Evolutionary conservation across 2,888 invertebrate species (phyloP), one percentile per base, ranked within the genome.

Genomic region (Magallana nippona): DNA sequence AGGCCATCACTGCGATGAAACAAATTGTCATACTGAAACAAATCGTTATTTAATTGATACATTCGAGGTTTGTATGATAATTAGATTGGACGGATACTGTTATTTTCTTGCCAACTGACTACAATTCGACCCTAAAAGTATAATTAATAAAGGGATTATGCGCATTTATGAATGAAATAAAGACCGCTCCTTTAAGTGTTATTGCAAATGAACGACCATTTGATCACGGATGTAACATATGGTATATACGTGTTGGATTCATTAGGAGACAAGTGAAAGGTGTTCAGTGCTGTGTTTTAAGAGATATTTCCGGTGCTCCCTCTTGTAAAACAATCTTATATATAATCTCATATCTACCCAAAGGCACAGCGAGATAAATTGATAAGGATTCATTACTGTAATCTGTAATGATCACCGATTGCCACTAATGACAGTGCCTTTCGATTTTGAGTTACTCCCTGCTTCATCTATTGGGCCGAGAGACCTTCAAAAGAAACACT

Each of bases 81-180:
- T 71, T 63, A 27, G 71, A 27, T 22, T 13, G 27, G 11, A 15
- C 13, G 10, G 2, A 13, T 10, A 27, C 32, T 32, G 27, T 15
- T 71, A 10, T 27, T 22, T 71, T 32, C 27, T 71, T 27, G 60
- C 19, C 10, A 15, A 71, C 71, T 71, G 32, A 27, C 71, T 27
- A 22, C 22, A 27, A 15, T n/a, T 27, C 32, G 71, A 71, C 27
- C 32, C 71, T 27, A 2, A 71, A 71, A 32, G 17, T n/a, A 60
- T n/a, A 15, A 60, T 60, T 44, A 8, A 1, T n/a, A 10, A n/a
- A 1, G 8, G 71, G 32, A 71, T 22, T 27, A 15, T 71, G 15
- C 71, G 71, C 22, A 22, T 71, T 15, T 71, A 71, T 71, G 32
- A 71, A 71, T 71, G 71, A n/a, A 22, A 71, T 71, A 71, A 71